These are phyloP conservation scores for Sarcophilus harrisii DNA, from an alignment of 2,797 vertebrate genomes.

Conservation along the genomic window DNA sequence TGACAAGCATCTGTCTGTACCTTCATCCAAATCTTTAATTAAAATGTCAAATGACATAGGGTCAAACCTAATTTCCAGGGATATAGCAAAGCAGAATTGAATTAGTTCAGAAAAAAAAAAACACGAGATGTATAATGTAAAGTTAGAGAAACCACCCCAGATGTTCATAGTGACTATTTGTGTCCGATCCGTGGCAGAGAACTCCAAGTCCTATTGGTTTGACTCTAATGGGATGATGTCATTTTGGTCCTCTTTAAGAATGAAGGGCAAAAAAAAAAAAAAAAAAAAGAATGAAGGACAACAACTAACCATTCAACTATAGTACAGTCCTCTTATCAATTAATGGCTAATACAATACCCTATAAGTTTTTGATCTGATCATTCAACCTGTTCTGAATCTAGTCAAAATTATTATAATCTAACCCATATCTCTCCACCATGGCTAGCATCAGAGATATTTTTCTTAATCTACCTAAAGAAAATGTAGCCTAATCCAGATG, in stretches of 20 bases:
- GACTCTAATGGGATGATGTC: too few relatives aligned
- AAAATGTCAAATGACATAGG: neutral
- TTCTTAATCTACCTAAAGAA: neutral
- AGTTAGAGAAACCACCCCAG: too few relatives aligned
- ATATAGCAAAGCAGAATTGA: neutral
- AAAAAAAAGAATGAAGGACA: too few relatives aligned
- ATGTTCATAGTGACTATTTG: too few relatives aligned
- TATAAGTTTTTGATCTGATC: neutral
- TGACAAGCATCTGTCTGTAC: neutral
- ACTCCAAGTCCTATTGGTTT: too few relatives aligned
- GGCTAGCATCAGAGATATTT: neutral
- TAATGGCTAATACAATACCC: neutral
- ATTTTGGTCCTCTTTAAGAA: too few relatives aligned
- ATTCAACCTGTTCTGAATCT: neutral
- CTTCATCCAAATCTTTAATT: neutral
- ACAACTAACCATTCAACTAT: neutral
- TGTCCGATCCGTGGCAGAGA: too few relatives aligned
- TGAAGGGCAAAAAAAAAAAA: too few relatives aligned
- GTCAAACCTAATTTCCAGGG: neutral
- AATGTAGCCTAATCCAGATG: neutral
- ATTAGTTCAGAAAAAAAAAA: too few relatives aligned
- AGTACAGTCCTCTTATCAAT: neutral
- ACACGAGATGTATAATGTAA: too few relatives aligned
- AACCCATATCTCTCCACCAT: neutral
- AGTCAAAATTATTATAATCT: neutral